Evolutionary conservation across 1,140 invertebrate species (phyloP).

Genomic region (Camponotus pennsylvanicus): DNA sequence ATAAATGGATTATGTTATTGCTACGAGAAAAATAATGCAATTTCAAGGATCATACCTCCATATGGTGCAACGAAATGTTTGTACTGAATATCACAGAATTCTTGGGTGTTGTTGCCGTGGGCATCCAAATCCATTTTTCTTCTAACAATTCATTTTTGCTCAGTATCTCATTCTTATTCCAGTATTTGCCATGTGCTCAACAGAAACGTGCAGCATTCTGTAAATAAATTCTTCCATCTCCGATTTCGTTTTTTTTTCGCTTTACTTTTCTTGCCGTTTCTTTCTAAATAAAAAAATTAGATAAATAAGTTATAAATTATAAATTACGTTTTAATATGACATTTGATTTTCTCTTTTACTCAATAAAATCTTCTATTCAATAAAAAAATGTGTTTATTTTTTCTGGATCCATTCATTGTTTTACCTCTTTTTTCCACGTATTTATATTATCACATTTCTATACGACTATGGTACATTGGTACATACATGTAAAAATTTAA

Average conservation of each 20-base stretch:
- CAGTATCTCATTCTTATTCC: slow-evolving; percentile 18
- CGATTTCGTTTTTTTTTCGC: neutral
- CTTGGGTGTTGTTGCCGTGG: slow-evolving; percentile 75
- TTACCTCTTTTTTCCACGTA: neutral
- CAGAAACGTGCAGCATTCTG: neutral
- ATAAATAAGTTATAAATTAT: neutral
- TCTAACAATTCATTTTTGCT: slow-evolving; percentile 64
- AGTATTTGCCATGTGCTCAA: neutral
- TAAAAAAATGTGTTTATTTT: neutral
- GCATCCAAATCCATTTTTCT: slow-evolving; percentile 75
- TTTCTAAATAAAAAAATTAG: neutral
- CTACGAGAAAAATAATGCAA: slow-evolving; percentile 18
- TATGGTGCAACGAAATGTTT: slow-evolving; percentile 76
- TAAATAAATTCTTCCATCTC: slow-evolving; percentile 16
- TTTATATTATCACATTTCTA: too few species aligned
- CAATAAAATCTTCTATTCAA: too few species aligned
- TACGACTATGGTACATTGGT: too few species aligned
- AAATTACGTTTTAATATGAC: neutral
- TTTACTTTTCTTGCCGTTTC: neutral
- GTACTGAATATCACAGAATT: slow-evolving; percentile 76
- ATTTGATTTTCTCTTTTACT: neutral
- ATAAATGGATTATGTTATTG: neutral
- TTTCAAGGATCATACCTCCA: slow-evolving; percentile 74
- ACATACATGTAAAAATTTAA: too few species aligned
- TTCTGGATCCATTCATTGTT: neutral